These are phyloP conservation scores for Aelia acuminata DNA, from an alignment of 2,888 invertebrate species.

Conservation along the genomic window DNA sequence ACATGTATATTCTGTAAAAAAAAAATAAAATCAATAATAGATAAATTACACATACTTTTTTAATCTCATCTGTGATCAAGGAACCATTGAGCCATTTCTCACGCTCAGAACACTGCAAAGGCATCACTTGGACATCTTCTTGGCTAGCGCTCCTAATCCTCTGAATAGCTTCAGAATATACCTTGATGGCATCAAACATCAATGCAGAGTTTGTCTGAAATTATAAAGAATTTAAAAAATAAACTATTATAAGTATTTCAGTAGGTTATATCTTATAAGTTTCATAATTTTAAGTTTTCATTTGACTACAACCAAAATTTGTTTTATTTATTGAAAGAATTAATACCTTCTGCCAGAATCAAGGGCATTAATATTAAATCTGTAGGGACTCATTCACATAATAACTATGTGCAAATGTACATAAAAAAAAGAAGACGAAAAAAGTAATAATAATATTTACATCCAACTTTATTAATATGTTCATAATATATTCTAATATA, in stretches of 20 bases:
- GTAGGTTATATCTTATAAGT: background rate
- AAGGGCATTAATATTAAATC: too few relatives aligned
- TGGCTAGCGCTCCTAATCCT: conserved; percentile 42
- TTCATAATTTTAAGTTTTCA: background rate
- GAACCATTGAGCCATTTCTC: conserved; percentile 43
- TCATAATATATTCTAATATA: too few relatives aligned
- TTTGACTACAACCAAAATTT: too few relatives aligned
- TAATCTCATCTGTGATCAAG: conserved; percentile 45
- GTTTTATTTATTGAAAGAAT: too few relatives aligned
- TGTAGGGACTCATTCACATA: too few relatives aligned
- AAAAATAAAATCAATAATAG: background rate
- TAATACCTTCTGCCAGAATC: too few relatives aligned
- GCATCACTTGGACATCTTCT: conserved; percentile 26
- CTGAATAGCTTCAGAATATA: conserved; percentile 84
- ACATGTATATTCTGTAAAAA: too few relatives aligned
- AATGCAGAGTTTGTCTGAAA: conserved; percentile 82
- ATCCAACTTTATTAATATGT: too few relatives aligned
- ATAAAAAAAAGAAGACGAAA: too few relatives aligned
- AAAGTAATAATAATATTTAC: too few relatives aligned
- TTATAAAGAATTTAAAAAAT: background rate
- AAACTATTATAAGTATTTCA: background rate
- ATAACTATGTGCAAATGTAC: too few relatives aligned
- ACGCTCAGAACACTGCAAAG: conserved; percentile 42
- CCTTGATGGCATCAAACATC: conserved; percentile 85
- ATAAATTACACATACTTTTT: conserved; percentile 65